Conservation (phyloP, 2,113 vertebrate species). For the Struthidea cinerea region DNA sequence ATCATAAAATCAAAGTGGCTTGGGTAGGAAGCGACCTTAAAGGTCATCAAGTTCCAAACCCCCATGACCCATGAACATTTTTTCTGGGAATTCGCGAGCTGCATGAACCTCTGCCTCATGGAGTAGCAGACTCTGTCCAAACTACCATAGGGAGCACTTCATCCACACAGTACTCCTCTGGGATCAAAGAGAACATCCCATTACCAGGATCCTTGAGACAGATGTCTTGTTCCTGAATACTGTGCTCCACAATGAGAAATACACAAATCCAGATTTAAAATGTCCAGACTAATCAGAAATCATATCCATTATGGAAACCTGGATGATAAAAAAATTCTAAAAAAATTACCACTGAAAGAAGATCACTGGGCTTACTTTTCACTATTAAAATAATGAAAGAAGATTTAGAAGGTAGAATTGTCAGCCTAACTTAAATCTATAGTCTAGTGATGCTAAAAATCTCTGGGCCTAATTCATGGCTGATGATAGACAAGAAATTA, state of each 20-base stretch:
- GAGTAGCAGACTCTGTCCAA: background rate
- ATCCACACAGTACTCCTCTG: background rate
- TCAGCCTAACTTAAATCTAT: background rate
- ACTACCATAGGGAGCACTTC: background rate
- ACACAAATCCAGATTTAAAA: background rate
- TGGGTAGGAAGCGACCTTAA: background rate
- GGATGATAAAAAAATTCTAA: background rate
- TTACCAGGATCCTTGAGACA: background rate
- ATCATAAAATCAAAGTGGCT: background rate
- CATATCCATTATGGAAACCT: background rate
- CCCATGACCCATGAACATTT: background rate
- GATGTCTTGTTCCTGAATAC: background rate
- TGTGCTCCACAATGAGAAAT: background rate
- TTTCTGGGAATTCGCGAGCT: background rate
- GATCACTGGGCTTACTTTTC: background rate
- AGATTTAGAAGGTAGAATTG: background rate
- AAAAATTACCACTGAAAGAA: background rate
- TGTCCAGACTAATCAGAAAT: background rate
- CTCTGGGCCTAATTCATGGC: background rate
- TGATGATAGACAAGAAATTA: background rate
- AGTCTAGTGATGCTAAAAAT: background rate
- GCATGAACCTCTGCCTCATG: background rate
- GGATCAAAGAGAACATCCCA: background rate
- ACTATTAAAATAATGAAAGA: background rate
- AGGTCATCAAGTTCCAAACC: background rate